Conservation (phyloP, 1,140 invertebrate genomes). For the Batillaria attramentaria region DNA sequence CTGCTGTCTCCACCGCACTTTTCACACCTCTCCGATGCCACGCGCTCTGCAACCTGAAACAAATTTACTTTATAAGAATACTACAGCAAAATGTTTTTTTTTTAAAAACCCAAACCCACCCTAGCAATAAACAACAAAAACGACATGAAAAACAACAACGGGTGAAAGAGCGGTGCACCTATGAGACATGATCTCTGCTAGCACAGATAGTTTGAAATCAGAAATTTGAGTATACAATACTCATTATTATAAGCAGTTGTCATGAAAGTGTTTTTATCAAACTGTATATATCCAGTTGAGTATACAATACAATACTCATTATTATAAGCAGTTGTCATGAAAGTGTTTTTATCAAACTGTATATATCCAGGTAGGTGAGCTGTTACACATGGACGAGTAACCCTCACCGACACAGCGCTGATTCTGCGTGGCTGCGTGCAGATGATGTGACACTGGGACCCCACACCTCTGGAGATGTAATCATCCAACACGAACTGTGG, state of each 20-base stretch:
- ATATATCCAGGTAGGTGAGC: background rate
- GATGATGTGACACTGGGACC: slow-evolving; percentile 84
- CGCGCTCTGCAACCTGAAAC: slow-evolving; percentile 65
- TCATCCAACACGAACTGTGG: slow-evolving; percentile 93
- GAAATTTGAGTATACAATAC: background rate
- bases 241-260: background rate
- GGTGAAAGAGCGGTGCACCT: background rate
- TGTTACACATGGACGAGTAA: background rate
- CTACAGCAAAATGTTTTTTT: background rate
- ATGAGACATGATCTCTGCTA: background rate
- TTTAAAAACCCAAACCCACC: background rate
- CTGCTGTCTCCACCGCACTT: slow-evolving; percentile 79
- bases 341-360: background rate
- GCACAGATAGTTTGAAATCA: background rate
- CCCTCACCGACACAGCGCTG: slow-evolving; percentile 83
- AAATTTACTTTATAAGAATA: background rate
- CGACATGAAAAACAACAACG: background rate
- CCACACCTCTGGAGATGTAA: slow-evolving; percentile 79
- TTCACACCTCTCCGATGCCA: slow-evolving; percentile 66
- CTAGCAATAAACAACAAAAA: background rate
- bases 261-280: background rate
- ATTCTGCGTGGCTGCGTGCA: slow-evolving; percentile 95
- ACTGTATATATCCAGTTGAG: background rate
- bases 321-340: background rate
- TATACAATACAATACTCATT: background rate